phyloP scores from a whole-genome alignment of 1,140 invertebrate species.

The Heliothis virescens region DNA sequence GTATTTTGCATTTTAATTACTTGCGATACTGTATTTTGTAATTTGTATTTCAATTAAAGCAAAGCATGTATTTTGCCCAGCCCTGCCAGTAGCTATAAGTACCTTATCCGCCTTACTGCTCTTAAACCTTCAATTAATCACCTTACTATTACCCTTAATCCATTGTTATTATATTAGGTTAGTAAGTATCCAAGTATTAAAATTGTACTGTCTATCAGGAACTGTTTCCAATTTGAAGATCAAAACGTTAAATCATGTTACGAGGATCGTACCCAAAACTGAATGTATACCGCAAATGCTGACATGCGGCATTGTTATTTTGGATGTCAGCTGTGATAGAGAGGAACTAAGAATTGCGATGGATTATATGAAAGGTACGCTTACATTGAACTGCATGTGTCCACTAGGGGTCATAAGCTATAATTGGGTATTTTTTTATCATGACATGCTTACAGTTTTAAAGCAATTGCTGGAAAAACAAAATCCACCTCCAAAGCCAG shows the following conservation, averaged over 20 bases:
- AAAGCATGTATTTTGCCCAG: too few species aligned
- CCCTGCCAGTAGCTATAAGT: too few species aligned
- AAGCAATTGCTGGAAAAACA: slow-evolving; percentile 73
- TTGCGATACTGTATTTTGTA: too few species aligned
- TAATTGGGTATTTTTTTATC: background rate
- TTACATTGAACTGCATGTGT: background rate
- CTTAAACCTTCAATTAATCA: too few species aligned
- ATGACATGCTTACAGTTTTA: slow-evolving; percentile 63
- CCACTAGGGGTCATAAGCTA: background rate
- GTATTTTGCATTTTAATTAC: too few species aligned
- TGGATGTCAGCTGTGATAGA: slow-evolving; percentile 74
- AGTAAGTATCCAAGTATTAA: too few species aligned
- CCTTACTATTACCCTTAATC: too few species aligned
- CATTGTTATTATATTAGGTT: too few species aligned
- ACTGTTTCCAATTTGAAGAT: slow-evolving; percentile 72
- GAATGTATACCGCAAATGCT: slow-evolving; percentile 74
- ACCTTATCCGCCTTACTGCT: background rate
- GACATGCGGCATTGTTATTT: slow-evolving; percentile 76
- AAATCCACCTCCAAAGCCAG: slow-evolving; percentile 18
- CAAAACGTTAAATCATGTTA: slow-evolving; percentile 70
- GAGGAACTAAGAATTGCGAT: slow-evolving; percentile 68
- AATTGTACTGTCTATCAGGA: slow-evolving; percentile 56
- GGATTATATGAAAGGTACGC: slow-evolving; percentile 73
- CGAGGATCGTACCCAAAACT: slow-evolving; percentile 70
- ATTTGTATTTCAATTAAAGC: too few species aligned